These are phyloP conservation scores for Trissolcus basalis DNA, from an alignment of 1,140 invertebrate species.

Conservation along the genomic window DNA sequence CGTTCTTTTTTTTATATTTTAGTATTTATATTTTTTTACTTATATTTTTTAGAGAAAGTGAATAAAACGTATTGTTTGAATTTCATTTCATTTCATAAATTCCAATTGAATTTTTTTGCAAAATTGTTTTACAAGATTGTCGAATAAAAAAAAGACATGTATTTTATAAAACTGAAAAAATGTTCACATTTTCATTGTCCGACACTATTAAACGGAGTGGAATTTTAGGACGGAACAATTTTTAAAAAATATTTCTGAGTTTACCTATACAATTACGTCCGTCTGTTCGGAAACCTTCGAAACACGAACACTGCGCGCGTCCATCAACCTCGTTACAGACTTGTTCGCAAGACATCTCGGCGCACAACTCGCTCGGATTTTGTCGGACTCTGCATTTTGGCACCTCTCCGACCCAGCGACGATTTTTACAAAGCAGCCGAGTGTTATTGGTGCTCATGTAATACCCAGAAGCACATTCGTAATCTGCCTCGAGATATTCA, in stretches of 20 bases:
- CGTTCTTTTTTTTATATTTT: too few species aligned
- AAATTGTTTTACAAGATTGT: too few species aligned
- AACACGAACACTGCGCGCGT: slow-evolving; percentile 74
- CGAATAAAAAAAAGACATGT: too few species aligned
- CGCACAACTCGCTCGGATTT: slow-evolving; percentile 62
- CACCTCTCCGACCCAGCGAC: slow-evolving; percentile 70
- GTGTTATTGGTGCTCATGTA: slow-evolving; percentile 62
- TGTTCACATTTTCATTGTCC: too few species aligned
- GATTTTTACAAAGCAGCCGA: slow-evolving; percentile 69
- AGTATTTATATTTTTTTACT: too few species aligned
- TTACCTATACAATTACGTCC: slow-evolving; percentile 71
- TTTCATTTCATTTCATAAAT: too few species aligned
- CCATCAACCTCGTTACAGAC: slow-evolving; percentile 74
- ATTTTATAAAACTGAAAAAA: too few species aligned
- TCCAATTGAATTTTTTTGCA: too few species aligned
- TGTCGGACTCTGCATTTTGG: slow-evolving; percentile 68
- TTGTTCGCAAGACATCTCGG: slow-evolving; percentile 71
- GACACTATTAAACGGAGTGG: too few species aligned
- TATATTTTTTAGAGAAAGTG: too few species aligned
- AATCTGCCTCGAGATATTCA: slow-evolving; percentile 73
- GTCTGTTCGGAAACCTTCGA: slow-evolving; percentile 70
- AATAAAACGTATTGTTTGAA: not conserved
- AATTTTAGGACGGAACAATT: too few species aligned
- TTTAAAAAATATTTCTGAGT: slow-evolving; percentile 26
- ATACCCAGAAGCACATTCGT: slow-evolving; percentile 70